Evolutionary conservation across 23 tunicate species (phyloP).

Genomic region (Clavelina lepadiformis): DNA sequence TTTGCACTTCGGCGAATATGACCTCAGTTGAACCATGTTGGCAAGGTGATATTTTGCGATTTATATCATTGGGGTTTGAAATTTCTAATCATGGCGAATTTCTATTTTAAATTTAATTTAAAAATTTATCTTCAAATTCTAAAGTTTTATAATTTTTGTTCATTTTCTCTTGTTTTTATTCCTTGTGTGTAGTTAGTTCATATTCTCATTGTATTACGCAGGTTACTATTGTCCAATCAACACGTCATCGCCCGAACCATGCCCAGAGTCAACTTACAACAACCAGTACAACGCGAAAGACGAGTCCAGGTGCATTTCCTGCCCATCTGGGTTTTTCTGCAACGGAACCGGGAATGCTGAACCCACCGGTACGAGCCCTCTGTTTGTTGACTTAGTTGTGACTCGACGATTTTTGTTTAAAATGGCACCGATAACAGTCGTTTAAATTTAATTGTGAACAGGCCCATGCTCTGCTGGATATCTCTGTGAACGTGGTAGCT

Average conservation of each 20-base stretch:
- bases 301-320: slow-evolving; percentile 28
- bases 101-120: too few species aligned
- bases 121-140: too few species aligned
- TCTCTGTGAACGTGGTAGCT: slow-evolving; percentile 59
- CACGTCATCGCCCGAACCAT: slow-evolving; percentile 39
- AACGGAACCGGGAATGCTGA: slow-evolving; percentile 60
- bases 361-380: slow-evolving; percentile 24
- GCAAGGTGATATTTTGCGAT: slow-evolving; percentile 58
- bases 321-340: slow-evolving; percentile 69
- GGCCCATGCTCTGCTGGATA: slow-evolving; percentile 84
- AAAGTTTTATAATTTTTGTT: too few species aligned
- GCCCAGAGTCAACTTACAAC: slow-evolving; percentile 71
- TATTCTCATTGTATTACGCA: slow-evolving; percentile 10
- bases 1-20: slow-evolving; percentile 56
- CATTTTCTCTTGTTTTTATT: too few species aligned
- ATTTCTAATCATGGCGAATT: too few species aligned
- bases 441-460: slow-evolving; percentile 3
- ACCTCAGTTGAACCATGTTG: slow-evolving; percentile 31
- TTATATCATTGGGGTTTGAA: too few species aligned
- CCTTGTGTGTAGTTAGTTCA: too few species aligned
- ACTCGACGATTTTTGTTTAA: too few species aligned
- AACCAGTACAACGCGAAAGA: slow-evolving; percentile 7
- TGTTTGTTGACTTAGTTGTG: too few species aligned
- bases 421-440: too few species aligned
- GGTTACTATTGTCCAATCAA: slow-evolving; percentile 75